These are phyloP conservation scores for Rhodophaea formosa DNA, from an alignment of 2,888 invertebrate genomes.

Conservation along the genomic window DNA sequence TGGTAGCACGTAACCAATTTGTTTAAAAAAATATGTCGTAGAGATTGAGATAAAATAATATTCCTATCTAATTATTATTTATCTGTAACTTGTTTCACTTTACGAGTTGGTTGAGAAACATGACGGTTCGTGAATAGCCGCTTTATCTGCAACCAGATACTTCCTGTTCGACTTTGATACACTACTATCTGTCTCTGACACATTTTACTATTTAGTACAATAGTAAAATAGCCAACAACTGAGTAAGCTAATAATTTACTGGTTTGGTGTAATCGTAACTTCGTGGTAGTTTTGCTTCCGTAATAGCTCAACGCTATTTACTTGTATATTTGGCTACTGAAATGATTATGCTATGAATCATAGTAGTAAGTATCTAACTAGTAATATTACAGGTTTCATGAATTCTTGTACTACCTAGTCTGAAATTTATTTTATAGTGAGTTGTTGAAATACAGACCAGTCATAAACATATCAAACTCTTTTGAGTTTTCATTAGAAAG, in stretches of 20 bases:
- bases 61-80: too few species aligned
- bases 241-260: not conserved
- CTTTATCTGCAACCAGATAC: slow-evolving; percentile 2
- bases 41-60: too few species aligned
- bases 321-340: not conserved
- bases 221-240: not conserved
- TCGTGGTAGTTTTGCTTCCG: not conserved
- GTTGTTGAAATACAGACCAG: too few species aligned
- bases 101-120: too few species aligned
- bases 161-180: slow-evolving; percentile 9
- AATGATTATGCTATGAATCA: not conserved
- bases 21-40: too few species aligned
- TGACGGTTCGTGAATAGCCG: slow-evolving; percentile 2
- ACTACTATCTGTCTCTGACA: not conserved
- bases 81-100: too few species aligned
- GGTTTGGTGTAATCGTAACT: not conserved
- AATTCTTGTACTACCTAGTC: too few species aligned
- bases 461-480: too few species aligned
- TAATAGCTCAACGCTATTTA: not conserved
- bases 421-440: too few species aligned
- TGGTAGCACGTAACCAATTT: too few species aligned
- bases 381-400: too few species aligned
- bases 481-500: too few species aligned
- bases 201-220: slow-evolving; percentile 1
- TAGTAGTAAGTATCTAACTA: not conserved